Conservation (phyloP, 2,797 vertebrate species). For the Trichosurus vulpecula region DNA sequence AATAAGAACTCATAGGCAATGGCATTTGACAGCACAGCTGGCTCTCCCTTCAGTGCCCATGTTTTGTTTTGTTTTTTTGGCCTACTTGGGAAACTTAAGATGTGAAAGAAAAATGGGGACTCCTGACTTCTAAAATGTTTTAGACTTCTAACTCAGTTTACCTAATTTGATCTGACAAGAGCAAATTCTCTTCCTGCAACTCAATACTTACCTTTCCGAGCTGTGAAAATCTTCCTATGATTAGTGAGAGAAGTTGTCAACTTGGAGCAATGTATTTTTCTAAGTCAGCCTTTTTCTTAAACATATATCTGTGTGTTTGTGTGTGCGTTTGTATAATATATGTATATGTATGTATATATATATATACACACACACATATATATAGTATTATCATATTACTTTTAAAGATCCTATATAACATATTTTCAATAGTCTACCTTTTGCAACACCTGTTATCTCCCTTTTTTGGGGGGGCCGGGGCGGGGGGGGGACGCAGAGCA, state of each 20-base stretch:
- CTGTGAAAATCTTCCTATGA: background rate
- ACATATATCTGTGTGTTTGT: background rate
- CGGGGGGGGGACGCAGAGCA: too few species aligned
- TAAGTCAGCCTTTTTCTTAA: background rate
- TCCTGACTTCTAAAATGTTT: background rate
- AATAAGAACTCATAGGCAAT: background rate
- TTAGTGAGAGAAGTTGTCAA: background rate
- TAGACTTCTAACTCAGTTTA: background rate
- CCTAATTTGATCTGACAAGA: background rate
- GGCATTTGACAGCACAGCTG: background rate
- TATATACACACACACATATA: too few species aligned
- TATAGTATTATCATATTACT: background rate
- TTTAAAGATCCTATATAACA: background rate
- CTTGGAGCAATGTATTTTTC: background rate
- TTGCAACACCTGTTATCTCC: background rate
- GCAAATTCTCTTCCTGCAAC: background rate
- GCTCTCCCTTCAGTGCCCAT: background rate
- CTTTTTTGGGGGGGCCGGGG: too few species aligned
- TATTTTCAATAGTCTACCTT: background rate
- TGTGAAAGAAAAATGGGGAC: background rate
- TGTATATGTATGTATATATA: background rate
- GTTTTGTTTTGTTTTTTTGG: background rate
- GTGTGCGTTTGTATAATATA: background rate
- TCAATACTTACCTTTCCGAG: background rate
- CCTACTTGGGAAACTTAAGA: background rate